Evolutionary conservation across 2,888 invertebrate species (phyloP), one percentile per base, ranked within the genome.

Genomic region (Ormyrus pomaceus): DNA sequence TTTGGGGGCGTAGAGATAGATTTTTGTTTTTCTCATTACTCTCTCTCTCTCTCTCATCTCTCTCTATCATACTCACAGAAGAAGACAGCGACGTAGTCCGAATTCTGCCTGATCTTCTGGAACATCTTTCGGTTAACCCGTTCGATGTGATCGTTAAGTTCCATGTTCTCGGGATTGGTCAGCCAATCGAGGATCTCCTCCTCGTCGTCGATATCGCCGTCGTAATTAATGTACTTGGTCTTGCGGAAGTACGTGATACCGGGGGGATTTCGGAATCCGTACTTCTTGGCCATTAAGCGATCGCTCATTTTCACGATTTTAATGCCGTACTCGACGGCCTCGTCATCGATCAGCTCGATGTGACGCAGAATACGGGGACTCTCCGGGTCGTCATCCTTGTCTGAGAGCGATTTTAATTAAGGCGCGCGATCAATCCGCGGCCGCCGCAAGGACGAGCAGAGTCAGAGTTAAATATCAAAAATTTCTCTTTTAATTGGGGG

Each of bases 81-180:
- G 91, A 97, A 96, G 73, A 97, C 97, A 6, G 97, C 97, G 50
- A 97, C 94, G 88, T 97, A 97, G 88, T 97, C 97, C 0, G 97
- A 96, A 51, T 95, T 94, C 88, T 96, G 96, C 64, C 96, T 93
- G 86, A 98, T 96, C 91, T 97, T 96, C 82, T 96, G 95, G 88
- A 98, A 97, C 98, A 98, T 98, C 91, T 97, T 97, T 77, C 94
- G 93, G 89, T 98, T 98, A 11, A 98, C 97, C 88, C 95, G 94
- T 90, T 98, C 98, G 74, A 98, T 98, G 85, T 96, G 96, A 91
- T 98, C 98, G 6, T 96, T 96, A 81, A 97, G 92, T 91, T 98
- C 97, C 97, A 98, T 97, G 86, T 97, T 98, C 86, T 96, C 96
- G 0, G 97, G 97, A 89, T 97, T 96, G 0, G 97, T 98, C 11